Evolutionary conservation across 2,888 invertebrate genomes (phyloP).

Genomic region (Drosophila robusta): DNA sequence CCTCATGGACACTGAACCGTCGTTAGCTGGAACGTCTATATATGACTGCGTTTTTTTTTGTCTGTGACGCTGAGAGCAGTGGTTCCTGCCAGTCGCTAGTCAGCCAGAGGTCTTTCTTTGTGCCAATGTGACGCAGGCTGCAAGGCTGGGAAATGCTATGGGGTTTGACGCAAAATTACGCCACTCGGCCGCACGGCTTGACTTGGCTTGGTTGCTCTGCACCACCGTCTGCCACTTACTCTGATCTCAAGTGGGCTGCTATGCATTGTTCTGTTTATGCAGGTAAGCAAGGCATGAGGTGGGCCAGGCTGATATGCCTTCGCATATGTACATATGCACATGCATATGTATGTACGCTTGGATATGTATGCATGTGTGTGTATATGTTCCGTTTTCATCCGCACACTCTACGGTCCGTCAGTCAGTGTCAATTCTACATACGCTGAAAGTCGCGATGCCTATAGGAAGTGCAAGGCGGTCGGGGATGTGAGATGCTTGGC

Average conservation of each 20-base stretch:
- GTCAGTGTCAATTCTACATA: slow-evolving; percentile 64
- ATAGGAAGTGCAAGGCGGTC: slow-evolving; percentile 20
- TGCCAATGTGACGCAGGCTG: slow-evolving; percentile 52
- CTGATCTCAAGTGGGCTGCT: slow-evolving; percentile 78
- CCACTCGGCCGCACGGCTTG: slow-evolving; percentile 48
- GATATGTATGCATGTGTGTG: slow-evolving; percentile 2
- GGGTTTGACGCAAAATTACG: slow-evolving; percentile 64
- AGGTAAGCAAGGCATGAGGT: slow-evolving; percentile 40
- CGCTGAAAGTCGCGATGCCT: slow-evolving; percentile 67
- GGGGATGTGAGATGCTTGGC: slow-evolving; percentile 34
- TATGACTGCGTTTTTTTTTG: slow-evolving; percentile 67
- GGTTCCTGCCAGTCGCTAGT: slow-evolving; percentile 54
- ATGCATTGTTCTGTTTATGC: slow-evolving; percentile 70
- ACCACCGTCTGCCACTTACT: slow-evolving; percentile 66
- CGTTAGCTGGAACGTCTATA: slow-evolving; percentile 47
- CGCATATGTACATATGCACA: slow-evolving; percentile 16
- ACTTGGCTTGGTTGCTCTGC: slow-evolving; percentile 43
- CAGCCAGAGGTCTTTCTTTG: slow-evolving; percentile 71
- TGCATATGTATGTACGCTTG: background rate
- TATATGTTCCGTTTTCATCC: slow-evolving; percentile 44
- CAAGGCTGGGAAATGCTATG: slow-evolving; percentile 37
- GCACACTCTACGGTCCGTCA: slow-evolving; percentile 63
- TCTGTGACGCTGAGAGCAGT: slow-evolving; percentile 55
- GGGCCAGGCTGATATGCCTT: slow-evolving; percentile 41
- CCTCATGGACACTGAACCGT: slow-evolving; percentile 40